These are phyloP conservation scores for Emmelina monodactyla DNA, from an alignment of 2,888 invertebrate genomes.

Conservation along the genomic window DNA sequence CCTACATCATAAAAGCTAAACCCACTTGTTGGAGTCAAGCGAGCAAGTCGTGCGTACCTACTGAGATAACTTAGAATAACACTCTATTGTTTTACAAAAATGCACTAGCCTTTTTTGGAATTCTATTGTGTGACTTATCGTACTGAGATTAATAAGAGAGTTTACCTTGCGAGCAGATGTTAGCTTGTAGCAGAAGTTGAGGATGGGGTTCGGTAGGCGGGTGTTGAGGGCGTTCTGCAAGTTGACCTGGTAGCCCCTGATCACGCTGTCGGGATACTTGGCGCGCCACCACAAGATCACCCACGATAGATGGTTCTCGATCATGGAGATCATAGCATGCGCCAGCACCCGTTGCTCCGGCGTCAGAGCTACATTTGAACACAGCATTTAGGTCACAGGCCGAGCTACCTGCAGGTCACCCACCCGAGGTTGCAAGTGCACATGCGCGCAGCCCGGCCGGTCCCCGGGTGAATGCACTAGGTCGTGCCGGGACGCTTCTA, in stretches of 20 bases:
- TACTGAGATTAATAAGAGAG: no score
- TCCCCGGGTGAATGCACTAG: constrained; percentile 2
- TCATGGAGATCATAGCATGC: constrained; percentile 93
- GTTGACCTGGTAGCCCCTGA: constrained; percentile 92
- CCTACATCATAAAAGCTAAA: no score
- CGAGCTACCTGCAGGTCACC: constrained; percentile 6
- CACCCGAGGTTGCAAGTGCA: constrained; percentile 22
- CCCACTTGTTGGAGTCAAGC: no score
- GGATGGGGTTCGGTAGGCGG: constrained; percentile 84
- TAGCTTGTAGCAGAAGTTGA: constrained; percentile 91
- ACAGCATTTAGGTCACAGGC: constrained; percentile 20
- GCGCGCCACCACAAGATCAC: constrained; percentile 91
- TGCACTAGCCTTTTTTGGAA: no score
- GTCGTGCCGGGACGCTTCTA: neutral
- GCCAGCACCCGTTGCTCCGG: constrained; percentile 87
- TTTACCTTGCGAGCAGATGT: constrained; percentile 85
- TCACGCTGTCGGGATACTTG: constrained; percentile 87
- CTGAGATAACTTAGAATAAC: no score
- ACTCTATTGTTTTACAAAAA: no score
- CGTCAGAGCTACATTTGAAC: constrained; percentile 67
- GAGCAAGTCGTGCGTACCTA: no score
- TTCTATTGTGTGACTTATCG: no score
- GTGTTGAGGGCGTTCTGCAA: constrained; percentile 88
- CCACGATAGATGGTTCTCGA: constrained; percentile 94
- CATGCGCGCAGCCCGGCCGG: constrained; percentile 34